Evolutionary conservation across 2,797 vertebrate genomes (phyloP), one percentile per base, ranked within the genome.

Genomic region (Pyrocephalus nanus): DNA sequence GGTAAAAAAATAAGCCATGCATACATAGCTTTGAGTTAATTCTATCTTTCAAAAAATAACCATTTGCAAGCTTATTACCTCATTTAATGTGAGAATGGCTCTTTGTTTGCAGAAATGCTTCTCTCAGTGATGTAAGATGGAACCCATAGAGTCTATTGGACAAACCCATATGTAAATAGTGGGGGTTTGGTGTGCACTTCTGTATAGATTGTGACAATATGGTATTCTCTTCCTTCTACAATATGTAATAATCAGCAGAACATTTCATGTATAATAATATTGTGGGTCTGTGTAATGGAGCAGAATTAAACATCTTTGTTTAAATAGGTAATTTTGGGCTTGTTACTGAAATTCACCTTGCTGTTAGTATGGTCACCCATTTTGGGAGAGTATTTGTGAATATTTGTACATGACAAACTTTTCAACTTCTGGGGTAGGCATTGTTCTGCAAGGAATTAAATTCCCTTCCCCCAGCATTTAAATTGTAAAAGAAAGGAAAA

Each of bases 21-120:
- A 71, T 93, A 69, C 27, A 26, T 57, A 89, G 91, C 10, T 92
- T 81, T 43, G 40, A 94, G 47, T 45, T 93, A 92, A 92, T 93
- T 96, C 55, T 85, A 53, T 70, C 45, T 78, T 91, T 60, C 3
- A 3, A 83, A 91, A 92, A 95, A 72, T 55, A 90, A 38, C 51
- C 43, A 75, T 86, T 92, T 94, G 20, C 78, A 64, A 81, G 53
- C 11, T 87, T 83, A 81, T 90, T 92, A 55, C 74, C 48, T 75
- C 48, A 67, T 90, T 88, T 90, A 61, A 82, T 86, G 58, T 34
- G 70, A 93, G 74, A 96, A 83, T 78, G 76, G 70, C 21, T 81
- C 45, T 81, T 94, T 57, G 65, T 87, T 86, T 90, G 62, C 53
- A 89, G 32, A 40, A 80, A 70, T 47, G 15, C 7, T 86, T 12